phyloP scores from a whole-genome alignment of 2,113 vertebrate species.

The Podocnemis expansa region DNA sequence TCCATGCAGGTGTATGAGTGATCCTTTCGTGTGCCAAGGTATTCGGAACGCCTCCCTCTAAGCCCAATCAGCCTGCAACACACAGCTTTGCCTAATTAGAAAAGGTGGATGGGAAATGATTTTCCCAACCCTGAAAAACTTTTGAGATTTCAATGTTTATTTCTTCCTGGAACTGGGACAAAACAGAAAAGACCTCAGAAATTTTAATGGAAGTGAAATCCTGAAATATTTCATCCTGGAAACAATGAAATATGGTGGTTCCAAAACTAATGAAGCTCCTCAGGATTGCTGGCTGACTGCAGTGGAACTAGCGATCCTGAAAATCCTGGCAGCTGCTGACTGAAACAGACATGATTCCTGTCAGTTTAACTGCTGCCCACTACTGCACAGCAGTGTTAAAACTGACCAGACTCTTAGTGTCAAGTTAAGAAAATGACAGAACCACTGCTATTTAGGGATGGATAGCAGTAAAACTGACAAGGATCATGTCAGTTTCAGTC shows the following conservation, averaged over 20 bases:
- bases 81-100: neutral
- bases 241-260: neutral
- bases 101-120: neutral
- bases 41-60: neutral
- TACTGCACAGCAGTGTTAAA: neutral
- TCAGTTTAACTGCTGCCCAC: neutral
- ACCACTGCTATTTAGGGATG: neutral
- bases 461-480: neutral
- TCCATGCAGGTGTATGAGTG: neutral
- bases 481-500: neutral
- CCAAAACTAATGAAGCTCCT: neutral
- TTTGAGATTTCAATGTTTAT: neutral
- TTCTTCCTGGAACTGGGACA: neutral
- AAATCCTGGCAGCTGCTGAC: neutral
- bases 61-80: neutral
- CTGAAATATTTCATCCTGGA: neutral
- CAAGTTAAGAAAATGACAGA: neutral
- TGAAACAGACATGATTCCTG: neutral
- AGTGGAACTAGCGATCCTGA: neutral
- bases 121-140: neutral
- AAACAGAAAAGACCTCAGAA: neutral
- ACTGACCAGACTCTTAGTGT: neutral
- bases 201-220: constrained; percentile 25
- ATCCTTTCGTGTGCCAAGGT: neutral
- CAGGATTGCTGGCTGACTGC: neutral